Conservation (phyloP, 2,797 vertebrate genomes). For the Pipistrellus nathusii region DNA sequence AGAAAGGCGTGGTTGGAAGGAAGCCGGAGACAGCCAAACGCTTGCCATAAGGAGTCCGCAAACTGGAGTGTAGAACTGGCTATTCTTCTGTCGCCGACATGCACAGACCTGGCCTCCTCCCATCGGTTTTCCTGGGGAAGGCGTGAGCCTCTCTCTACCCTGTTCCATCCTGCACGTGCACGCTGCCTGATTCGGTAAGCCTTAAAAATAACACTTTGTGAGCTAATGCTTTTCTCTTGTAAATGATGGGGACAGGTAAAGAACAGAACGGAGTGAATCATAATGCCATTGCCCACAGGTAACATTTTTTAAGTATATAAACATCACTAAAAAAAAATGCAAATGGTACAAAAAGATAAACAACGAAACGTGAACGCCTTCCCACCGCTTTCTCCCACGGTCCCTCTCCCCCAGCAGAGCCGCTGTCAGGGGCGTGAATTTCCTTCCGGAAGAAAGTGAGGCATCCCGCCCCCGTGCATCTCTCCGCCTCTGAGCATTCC, state of each 20-base stretch:
- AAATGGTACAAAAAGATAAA: not conserved
- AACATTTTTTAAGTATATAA: not conserved
- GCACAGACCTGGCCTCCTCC: not conserved
- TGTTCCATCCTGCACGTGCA: not conserved
- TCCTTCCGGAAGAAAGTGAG: not conserved
- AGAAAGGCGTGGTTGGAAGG: not conserved
- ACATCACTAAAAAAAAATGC: not conserved
- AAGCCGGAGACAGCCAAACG: not conserved
- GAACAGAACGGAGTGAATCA: not conserved
- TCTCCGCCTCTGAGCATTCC: not conserved
- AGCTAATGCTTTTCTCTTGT: not conserved
- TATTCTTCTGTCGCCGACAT: accelerated
- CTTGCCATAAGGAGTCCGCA: not conserved
- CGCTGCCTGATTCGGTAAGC: not conserved
- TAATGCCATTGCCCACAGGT: not conserved
- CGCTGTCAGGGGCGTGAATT: not conserved
- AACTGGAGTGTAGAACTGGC: not conserved
- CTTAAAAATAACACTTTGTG: not conserved
- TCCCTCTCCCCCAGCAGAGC: not conserved
- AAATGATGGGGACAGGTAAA: not conserved
- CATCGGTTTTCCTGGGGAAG: not conserved
- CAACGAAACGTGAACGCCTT: not conserved
- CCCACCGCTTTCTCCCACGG: not conserved
- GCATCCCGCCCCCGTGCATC: not conserved
- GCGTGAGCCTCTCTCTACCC: not conserved